Percentiles rank a stretch among this genome's conserved stretches.
Evolutionary conservation across 2,113 vertebrate genomes (phyloP).

Genomic region (Tapirus terrestris): DNA sequence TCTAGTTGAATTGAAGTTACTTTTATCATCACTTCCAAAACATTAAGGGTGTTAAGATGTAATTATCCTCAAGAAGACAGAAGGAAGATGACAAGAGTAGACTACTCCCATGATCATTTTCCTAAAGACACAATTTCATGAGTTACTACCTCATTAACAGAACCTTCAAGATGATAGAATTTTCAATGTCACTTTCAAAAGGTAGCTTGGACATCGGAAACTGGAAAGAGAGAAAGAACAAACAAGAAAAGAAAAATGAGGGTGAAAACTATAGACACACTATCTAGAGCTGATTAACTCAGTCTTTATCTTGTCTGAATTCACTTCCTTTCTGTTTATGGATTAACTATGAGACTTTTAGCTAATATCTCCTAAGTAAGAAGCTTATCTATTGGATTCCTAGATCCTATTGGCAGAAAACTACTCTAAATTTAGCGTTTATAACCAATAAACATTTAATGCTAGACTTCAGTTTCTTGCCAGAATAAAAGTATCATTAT

Average conservation of each 20-base stretch:
- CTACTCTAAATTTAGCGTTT: slow-evolving; percentile 31
- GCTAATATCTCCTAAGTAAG: neutral
- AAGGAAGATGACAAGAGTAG: neutral
- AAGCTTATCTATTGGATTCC: neutral
- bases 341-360: neutral
- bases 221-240: neutral
- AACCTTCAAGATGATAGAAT: neutral
- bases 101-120: neutral
- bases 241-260: neutral
- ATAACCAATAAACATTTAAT: slow-evolving; percentile 5
- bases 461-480: neutral
- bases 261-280: neutral
- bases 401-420: neutral
- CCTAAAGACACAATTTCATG: neutral
- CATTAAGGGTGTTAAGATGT: neutral
- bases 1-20: neutral
- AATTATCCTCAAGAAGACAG: neutral
- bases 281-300: neutral
- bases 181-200: neutral
- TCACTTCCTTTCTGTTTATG: neutral
- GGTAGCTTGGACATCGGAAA: neutral
- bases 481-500: slow-evolving; percentile 38
- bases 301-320: neutral
- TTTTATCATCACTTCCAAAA: neutral
- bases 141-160: neutral